Evolutionary conservation across 1,140 invertebrate genomes (phyloP), one percentile per base, ranked within the genome.

Genomic region (Aleiodes sp.): DNA sequence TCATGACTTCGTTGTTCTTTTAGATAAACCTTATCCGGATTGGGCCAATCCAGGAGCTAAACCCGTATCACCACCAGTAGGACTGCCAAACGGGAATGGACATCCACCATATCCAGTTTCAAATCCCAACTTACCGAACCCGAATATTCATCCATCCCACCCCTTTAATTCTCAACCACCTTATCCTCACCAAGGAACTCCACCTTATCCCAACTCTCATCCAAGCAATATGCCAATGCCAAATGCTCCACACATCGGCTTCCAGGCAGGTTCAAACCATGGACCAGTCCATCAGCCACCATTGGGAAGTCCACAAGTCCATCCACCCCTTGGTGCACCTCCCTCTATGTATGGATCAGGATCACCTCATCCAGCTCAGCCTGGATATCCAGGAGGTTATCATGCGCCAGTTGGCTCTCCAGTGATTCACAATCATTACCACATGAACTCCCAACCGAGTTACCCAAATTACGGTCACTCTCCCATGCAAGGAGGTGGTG

Each of bases 381-480:
- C 62, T 26, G 60, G 31, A 19, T 37, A 16, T 24, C 37, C 33
- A 16, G 70, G 43, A 31, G 70, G 70, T 24, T 62, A 59, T 59
- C 26, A 61, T 57, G 9, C 72, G 28, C n/a, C 61, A 31, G 70
- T 70, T 59, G 68, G 64, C 21, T 33, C 70, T 33, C 78, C 76
- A 64, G 76, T 78, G 57, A 9, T 73, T 21, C 77, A 81, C 2
- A 68, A 75, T 63, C 35, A 77, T 10, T 73, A 76, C 10, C 80
- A 80, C 61, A 80, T 80, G 24, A 75, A 31, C 2, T 4, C 14
- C 21, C 9, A n/a, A 59, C n/a, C 80, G 14, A 43, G 59, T 10
- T 75, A 79, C 16, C 77, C 78, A 12, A 31, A 61, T 8, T 70
- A 70, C 21, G 56, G 43, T 2, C 64, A 65, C 29, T 57, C 65